These are phyloP conservation scores for Phyto melanocephala DNA, from an alignment of 2,888 invertebrate species.

Conservation along the genomic window DNA sequence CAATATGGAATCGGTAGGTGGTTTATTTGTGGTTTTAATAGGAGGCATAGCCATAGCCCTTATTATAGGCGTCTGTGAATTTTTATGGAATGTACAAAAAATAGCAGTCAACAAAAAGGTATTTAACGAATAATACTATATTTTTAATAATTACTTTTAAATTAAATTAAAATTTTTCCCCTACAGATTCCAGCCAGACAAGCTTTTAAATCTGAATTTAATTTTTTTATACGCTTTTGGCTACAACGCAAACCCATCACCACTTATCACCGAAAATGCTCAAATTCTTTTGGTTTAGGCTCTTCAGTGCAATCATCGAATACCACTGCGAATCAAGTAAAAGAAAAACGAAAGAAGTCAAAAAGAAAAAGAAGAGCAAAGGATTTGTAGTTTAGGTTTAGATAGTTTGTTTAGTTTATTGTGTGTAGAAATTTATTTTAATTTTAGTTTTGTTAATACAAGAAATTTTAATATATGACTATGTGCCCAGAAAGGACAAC, in stretches of 20 bases:
- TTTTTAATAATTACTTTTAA: no score
- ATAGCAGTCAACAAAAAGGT: slow-evolving; percentile 89
- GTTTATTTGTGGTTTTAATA: slow-evolving; percentile 91
- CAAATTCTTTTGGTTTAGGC: slow-evolving; percentile 71
- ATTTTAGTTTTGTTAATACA: slow-evolving; percentile 38
- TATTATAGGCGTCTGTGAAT: slow-evolving; percentile 88
- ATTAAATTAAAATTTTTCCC: no score
- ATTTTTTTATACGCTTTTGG: slow-evolving; percentile 72
- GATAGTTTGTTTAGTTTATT: slow-evolving; percentile 3
- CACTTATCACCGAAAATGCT: slow-evolving; percentile 68
- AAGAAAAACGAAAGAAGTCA: slow-evolving; percentile 64
- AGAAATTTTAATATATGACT: no score
- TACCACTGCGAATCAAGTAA: slow-evolving; percentile 51
- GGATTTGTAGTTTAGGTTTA: background rate
- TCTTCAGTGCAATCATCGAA: slow-evolving; percentile 67
- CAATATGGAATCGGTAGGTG: slow-evolving; percentile 83
- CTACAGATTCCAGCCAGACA: slow-evolving; percentile 68
- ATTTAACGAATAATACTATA: slow-evolving; percentile 22
- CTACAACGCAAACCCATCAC: slow-evolving; percentile 69
- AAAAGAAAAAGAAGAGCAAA: slow-evolving; percentile 55
- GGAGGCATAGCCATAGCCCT: slow-evolving; percentile 86
- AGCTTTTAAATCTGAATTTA: slow-evolving; percentile 70
- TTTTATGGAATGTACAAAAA: slow-evolving; percentile 90
- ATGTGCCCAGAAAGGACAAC: background rate
- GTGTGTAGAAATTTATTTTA: slow-evolving; percentile 13